Conservation (phyloP, 1,140 invertebrate species). For the Pygmarrhopalites habei region DNA sequence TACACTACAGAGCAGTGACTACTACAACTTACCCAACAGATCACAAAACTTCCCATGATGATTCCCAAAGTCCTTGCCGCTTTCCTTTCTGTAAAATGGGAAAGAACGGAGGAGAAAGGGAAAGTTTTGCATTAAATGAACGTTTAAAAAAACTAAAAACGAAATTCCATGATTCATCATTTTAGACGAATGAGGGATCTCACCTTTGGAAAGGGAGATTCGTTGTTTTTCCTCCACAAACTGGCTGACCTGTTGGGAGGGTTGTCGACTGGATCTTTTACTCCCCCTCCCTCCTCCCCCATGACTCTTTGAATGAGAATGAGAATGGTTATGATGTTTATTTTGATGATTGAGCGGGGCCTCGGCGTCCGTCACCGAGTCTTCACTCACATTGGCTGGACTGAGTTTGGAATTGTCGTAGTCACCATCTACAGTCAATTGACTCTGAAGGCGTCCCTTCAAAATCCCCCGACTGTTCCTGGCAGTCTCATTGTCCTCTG, state of each 20-base stretch:
- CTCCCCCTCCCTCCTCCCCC: slow-evolving; percentile 44
- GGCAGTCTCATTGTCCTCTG: slow-evolving; percentile 26
- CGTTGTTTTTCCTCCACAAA: slow-evolving; percentile 90
- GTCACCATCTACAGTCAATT: slow-evolving; percentile 34
- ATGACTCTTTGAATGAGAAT: slow-evolving; percentile 26
- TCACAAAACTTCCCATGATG: slow-evolving; percentile 56
- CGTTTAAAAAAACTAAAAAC: no score
- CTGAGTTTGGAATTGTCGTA: slow-evolving; percentile 49
- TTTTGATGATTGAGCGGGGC: slow-evolving; percentile 12
- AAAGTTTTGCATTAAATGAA: no score
- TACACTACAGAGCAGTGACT: no score
- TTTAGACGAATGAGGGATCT: no score
- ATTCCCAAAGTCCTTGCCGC: slow-evolving; percentile 87
- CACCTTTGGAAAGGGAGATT: slow-evolving; percentile 82
- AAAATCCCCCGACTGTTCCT: slow-evolving; percentile 25
- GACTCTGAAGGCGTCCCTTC: slow-evolving; percentile 24
- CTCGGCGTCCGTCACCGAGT: slow-evolving; percentile 55
- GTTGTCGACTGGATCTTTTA: slow-evolving; percentile 33
- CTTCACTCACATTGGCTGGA: slow-evolving; percentile 54
- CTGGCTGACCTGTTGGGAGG: slow-evolving; percentile 63
- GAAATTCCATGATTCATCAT: no score
- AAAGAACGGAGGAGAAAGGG: no score
- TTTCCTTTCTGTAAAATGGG: no score
- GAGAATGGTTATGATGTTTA: slow-evolving; percentile 21
- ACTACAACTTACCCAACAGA: no score